phyloP scores from a whole-genome alignment of 2,113 vertebrate genomes.

The Leptodactylus fuscus region DNA sequence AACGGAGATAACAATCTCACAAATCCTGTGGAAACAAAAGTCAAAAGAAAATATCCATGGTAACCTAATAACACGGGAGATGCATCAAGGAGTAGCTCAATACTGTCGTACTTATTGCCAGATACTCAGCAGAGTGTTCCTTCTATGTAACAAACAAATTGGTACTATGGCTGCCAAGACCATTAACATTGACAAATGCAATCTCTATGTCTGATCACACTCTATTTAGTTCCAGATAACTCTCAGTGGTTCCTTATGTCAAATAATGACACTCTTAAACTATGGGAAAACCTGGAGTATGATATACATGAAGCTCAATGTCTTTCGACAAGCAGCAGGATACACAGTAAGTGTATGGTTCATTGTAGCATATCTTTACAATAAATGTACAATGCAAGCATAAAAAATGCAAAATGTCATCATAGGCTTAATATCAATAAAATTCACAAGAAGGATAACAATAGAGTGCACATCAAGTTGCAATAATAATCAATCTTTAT shows the following conservation, averaged over 20 bases:
- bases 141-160: background rate
- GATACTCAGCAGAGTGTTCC: background rate
- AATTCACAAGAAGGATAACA: too few relatives aligned
- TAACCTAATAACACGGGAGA: background rate
- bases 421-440: background rate
- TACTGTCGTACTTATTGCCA: background rate
- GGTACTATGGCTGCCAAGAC: background rate
- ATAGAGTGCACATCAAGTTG: too few relatives aligned
- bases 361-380: background rate
- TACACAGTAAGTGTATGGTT: conserved; percentile 30
- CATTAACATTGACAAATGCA: background rate
- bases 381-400: background rate
- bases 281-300: conserved; percentile 65
- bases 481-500: too few relatives aligned
- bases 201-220: background rate
- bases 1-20: conserved; percentile 5
- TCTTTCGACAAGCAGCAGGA: conserved; percentile 14
- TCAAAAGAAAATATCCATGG: background rate
- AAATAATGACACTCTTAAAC: conserved; percentile 75
- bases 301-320: conserved; percentile 67
- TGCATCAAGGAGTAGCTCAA: background rate
- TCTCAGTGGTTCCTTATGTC: conserved; percentile 76
- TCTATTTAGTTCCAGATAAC: conserved; percentile 58
- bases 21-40: background rate
- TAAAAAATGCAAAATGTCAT: background rate